Percentiles rank a stretch among this genome's conserved stretches.
Evolutionary conservation across 1,140 invertebrate species (phyloP).

Genomic region (Stegodyphus mimosarum): DNA sequence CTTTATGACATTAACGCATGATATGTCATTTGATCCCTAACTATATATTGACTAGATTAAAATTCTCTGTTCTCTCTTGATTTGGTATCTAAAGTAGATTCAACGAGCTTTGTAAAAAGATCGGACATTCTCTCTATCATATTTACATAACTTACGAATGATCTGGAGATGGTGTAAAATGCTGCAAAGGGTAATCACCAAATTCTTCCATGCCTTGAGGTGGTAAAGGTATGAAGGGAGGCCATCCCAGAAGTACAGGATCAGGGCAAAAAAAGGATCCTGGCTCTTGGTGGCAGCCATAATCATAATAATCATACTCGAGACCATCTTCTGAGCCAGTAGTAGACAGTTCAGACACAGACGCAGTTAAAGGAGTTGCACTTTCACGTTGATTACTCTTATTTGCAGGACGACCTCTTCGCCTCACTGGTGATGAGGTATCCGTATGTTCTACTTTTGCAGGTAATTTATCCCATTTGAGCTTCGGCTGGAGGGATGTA

Average conservation of each 20-base stretch:
- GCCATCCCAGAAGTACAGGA: conserved; percentile 56
- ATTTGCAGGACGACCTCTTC: conserved; percentile 7
- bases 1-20: too few species aligned
- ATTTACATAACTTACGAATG: conserved; percentile 6
- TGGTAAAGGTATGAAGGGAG: conserved; percentile 59
- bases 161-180: conserved; percentile 57
- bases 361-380: conserved; percentile 55
- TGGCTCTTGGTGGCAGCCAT: conserved; percentile 61
- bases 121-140: not conserved
- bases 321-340: conserved; percentile 61
- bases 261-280: conserved; percentile 62
- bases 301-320: conserved; percentile 63
- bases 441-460: conserved; percentile 13
- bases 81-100: too few species aligned
- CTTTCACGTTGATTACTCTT: conserved; percentile 55
- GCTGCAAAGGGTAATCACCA: conserved; percentile 52
- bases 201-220: conserved; percentile 52
- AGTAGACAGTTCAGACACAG: conserved; percentile 58
- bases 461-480: conserved; percentile 52
- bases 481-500: conserved; percentile 26
- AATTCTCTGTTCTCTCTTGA: too few species aligned
- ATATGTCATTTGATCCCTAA: too few species aligned
- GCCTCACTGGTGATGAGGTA: conserved; percentile 48
- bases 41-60: too few species aligned
- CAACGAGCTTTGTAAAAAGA: too few species aligned